phyloP scores from a whole-genome alignment of 2,113 vertebrate genomes.

The Centropus bengalensis region DNA sequence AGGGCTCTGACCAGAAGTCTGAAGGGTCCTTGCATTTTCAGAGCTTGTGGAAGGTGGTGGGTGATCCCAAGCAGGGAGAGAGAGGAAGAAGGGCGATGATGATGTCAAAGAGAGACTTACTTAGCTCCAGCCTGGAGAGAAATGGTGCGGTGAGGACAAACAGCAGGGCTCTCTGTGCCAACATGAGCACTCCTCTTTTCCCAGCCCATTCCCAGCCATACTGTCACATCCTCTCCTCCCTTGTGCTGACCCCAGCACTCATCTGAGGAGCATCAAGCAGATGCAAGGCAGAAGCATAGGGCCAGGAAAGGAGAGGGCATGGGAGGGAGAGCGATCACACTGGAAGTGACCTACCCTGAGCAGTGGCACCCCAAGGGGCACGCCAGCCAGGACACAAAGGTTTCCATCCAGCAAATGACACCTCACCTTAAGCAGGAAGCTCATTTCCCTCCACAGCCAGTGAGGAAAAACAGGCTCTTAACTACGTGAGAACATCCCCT shows the following conservation, averaged over 20 bases:
- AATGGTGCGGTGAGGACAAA: neutral
- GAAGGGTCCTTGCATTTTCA: neutral
- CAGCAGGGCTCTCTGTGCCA: neutral
- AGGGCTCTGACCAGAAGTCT: neutral
- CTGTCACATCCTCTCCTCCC: neutral
- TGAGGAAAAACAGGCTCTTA: conserved; percentile 37
- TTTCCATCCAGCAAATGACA: conserved; percentile 55
- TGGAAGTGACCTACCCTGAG: neutral
- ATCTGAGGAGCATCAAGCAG: neutral
- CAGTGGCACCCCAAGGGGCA: neutral
- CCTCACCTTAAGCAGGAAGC: conserved; percentile 53
- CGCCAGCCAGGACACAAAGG: neutral
- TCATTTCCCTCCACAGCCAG: conserved; percentile 39
- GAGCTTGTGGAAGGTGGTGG: neutral
- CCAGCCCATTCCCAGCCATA: neutral
- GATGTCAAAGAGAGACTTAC: neutral
- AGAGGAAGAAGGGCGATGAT: neutral
- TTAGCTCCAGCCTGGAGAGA: neutral
- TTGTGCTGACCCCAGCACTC: neutral
- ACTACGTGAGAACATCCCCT: neutral
- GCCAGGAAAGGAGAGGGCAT: neutral
- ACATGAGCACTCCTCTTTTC: neutral
- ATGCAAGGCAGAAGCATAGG: neutral
- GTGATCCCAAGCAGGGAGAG: neutral
- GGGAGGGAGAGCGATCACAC: fast-evolving